Conservation (phyloP, 2,797 vertebrate species). For the Spinus pinus region DNA sequence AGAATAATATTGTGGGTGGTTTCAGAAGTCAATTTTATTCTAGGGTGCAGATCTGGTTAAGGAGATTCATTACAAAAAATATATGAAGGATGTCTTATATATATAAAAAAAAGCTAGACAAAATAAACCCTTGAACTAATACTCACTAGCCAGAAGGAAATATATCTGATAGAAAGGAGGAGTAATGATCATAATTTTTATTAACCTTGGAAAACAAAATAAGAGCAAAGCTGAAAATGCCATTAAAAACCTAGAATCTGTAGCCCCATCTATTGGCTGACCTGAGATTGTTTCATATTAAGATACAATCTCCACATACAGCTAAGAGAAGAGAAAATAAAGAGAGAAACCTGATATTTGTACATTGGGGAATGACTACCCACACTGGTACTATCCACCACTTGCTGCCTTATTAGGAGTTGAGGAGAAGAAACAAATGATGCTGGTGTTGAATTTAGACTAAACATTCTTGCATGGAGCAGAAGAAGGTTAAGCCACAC, state of each 20-base stretch:
- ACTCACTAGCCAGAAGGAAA: neutral
- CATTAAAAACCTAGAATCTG: neutral
- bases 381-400: neutral
- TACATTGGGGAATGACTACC: neutral
- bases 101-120: accelerated
- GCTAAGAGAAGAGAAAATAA: neutral
- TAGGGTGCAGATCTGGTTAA: neutral
- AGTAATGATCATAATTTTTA: neutral
- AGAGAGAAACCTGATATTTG: neutral
- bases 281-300: neutral
- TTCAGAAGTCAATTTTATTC: neutral
- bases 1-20: neutral
- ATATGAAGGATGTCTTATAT: neutral
- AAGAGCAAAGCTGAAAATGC: neutral
- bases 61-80: neutral
- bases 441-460: neutral
- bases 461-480: neutral
- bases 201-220: neutral
- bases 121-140: neutral
- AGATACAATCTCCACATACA: accelerated
- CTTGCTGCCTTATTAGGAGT: neutral
- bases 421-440: neutral
- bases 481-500: neutral
- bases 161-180: neutral
- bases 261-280: slow-evolving; percentile 16